Evolutionary conservation across 2,797 vertebrate species (phyloP).

Genomic region (Epinephelus awoara): DNA sequence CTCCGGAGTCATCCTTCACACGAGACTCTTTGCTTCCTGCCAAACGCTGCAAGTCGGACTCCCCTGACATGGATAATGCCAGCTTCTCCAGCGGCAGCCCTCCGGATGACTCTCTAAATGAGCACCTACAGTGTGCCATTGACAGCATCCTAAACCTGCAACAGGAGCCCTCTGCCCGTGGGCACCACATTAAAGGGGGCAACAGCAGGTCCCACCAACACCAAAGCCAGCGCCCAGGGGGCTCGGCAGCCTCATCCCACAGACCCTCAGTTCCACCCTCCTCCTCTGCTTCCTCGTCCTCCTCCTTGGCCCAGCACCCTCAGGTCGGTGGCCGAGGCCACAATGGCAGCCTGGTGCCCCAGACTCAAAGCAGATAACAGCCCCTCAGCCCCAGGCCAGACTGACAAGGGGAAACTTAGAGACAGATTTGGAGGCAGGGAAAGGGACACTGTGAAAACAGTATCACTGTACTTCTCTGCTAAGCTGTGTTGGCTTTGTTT

Average conservation of each 20-base stretch:
- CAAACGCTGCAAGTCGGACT: slow-evolving; percentile 93
- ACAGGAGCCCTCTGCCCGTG: slow-evolving; percentile 84
- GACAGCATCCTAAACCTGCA: slow-evolving; percentile 98
- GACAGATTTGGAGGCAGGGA: slow-evolving; percentile 47
- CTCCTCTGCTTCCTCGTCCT: slow-evolving; percentile 80
- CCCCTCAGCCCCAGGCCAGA: slow-evolving; percentile 69
- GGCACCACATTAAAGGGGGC: slow-evolving; percentile 76
- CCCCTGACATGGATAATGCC: slow-evolving; percentile 94
- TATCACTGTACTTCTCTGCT: slow-evolving; percentile 82
- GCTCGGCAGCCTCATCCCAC: slow-evolving; percentile 79
- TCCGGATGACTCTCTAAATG: slow-evolving; percentile 92
- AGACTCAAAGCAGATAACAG: slow-evolving; percentile 98
- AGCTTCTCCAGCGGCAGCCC: slow-evolving; percentile 97
- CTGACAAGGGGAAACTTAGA: slow-evolving; percentile 59
- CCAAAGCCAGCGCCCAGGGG: slow-evolving; percentile 84
- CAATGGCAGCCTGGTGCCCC: slow-evolving; percentile 93
- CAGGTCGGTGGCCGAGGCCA: slow-evolving; percentile 89
- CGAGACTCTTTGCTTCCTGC: slow-evolving; percentile 91
- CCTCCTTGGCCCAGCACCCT: slow-evolving; percentile 87
- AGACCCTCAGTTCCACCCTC: slow-evolving; percentile 79
- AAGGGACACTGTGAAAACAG: slow-evolving; percentile 74
- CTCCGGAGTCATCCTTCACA: slow-evolving; percentile 80
- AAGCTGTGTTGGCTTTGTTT: slow-evolving; percentile 83
- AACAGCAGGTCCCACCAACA: slow-evolving; percentile 78
- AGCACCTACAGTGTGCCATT: slow-evolving; percentile 97